Conservation (phyloP, 2,888 invertebrate genomes). For the Sarcophaga rosellei region DNA sequence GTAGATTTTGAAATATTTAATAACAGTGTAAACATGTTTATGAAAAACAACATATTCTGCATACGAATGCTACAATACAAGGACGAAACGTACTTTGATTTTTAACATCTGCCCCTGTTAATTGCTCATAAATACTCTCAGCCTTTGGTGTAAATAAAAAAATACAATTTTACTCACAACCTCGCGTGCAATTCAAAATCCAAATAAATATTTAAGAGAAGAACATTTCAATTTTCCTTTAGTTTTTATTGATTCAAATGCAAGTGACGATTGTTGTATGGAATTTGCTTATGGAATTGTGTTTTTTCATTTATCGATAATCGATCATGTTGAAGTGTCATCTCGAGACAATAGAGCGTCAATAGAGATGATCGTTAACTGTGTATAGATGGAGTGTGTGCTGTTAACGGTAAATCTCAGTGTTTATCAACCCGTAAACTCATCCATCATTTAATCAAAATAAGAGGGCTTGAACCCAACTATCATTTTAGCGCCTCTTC, state of each 20-base stretch:
- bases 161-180: constrained; percentile 25
- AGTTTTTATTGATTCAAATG: too few species aligned
- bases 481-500: too few species aligned
- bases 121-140: constrained; percentile 44
- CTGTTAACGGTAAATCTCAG: too few species aligned
- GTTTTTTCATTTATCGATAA: constrained; percentile 24
- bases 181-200: background rate
- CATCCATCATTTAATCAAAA: too few species aligned
- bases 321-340: constrained; percentile 52
- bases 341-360: constrained; percentile 19
- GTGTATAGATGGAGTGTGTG: too few species aligned
- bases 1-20: constrained; percentile 19
- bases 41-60: constrained; percentile 20
- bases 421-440: too few species aligned
- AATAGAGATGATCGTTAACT: background rate
- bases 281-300: constrained; percentile 47
- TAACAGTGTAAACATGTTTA: constrained; percentile 36
- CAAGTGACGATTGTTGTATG: constrained; percentile 15
- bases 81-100: constrained; percentile 35
- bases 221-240: constrained; percentile 3
- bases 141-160: background rate
- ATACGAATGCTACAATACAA: background rate
- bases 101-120: constrained; percentile 51
- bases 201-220: background rate
- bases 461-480: too few species aligned